A percentile compares a stretch with the other conserved stretches of the same genome.
phyloP scores from a whole-genome alignment of 2,113 vertebrate genomes.

The Xenus cinereus region DNA sequence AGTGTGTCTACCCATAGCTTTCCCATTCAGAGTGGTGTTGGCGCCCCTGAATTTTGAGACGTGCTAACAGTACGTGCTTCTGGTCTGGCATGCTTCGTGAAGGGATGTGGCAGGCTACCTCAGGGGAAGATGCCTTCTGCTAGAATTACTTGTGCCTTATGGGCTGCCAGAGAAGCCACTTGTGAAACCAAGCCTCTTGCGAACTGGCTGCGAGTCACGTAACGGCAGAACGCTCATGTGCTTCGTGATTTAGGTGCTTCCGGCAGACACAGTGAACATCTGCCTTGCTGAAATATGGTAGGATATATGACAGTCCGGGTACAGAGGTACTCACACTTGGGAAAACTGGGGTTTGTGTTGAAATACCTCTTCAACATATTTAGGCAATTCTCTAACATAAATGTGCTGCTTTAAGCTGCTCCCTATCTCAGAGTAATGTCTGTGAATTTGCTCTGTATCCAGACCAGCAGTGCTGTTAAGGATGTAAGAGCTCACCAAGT shows the following conservation, averaged over 20 bases:
- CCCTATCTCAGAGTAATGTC: background rate
- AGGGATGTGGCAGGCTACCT: background rate
- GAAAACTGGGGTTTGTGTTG: background rate
- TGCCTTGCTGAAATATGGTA: background rate
- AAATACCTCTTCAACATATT: background rate
- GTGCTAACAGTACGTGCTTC: background rate
- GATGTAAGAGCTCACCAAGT: background rate
- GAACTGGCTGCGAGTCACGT: background rate
- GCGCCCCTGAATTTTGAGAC: background rate
- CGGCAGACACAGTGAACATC: accelerated
- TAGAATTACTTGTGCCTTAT: background rate
- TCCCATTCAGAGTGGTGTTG: background rate
- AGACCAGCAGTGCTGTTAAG: background rate
- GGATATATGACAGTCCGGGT: background rate
- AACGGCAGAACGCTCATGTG: background rate
- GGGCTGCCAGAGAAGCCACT: background rate
- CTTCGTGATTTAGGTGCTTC: background rate
- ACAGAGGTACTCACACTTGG: background rate
- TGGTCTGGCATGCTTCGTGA: background rate
- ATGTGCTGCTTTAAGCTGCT: background rate
- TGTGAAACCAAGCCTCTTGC: background rate
- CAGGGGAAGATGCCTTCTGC: background rate
- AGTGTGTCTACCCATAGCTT: background rate
- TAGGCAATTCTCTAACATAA: background rate
- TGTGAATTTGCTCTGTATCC: background rate